Evolutionary conservation across 2,888 invertebrate species (phyloP), one percentile per base, ranked within the genome.

Genomic region (Xestia rhomboidea): DNA sequence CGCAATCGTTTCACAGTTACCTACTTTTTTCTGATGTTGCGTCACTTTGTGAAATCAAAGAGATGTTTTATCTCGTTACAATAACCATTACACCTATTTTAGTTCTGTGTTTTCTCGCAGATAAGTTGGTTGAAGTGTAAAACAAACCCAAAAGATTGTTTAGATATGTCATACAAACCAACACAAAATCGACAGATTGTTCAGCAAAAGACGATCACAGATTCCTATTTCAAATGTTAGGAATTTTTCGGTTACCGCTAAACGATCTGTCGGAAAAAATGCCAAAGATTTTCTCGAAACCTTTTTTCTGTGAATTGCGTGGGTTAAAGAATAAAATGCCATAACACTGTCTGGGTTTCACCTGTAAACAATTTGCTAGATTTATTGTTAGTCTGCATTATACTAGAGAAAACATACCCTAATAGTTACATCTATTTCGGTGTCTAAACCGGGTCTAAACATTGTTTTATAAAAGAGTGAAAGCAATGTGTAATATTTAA

Each of bases 391-490:
- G 68, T 30, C 73, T 80, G 74, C 44, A 34, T 49, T 57, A 49
- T 49, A 51, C 44, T 66, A n/a, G 34, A n/a, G n/a, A 44, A 81
- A 44, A 69, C 57, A 51, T 27, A 66, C 66, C 38, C 5, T 10
- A 34, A 66, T 51, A n/a, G n/a, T n/a, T n/a, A 69, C 15, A 79
- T 79, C 68, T 80, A 69, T 64, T 79, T 79, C 3, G 7, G 24
- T 38, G 5, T 69, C 27, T 60, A 74, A 69, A 80, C 3, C 5
- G 24, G 30, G 5, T 69, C 27, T 60, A 74, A 69, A 80, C 49
- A 73, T 6, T 2, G 30, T 73, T 63, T 73, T 38, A 57, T 68
- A 64, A 68, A 51, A 68, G 11, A 54, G 7, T 44, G n/a, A 34
- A 30, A 27, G 38, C 38, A n/a, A 46, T 63, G 30, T 41, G n/a